A percentile compares a stretch with the other conserved stretches of the same genome.
phyloP scores from a whole-genome alignment of 2,797 vertebrate genomes.

The Strix occidentalis region DNA sequence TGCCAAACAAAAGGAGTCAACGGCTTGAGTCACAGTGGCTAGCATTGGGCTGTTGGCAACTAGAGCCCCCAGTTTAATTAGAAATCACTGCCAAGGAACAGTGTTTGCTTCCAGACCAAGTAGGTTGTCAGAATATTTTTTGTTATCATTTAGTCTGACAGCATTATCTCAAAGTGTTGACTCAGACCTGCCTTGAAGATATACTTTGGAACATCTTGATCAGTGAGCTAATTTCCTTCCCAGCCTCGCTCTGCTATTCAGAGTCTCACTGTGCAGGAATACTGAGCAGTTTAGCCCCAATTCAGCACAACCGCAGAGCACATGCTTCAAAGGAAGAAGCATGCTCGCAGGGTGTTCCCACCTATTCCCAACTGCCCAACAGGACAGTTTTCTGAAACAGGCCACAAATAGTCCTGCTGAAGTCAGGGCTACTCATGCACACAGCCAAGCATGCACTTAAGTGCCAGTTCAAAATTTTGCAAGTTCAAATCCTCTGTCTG shows the following conservation, averaged over 20 bases:
- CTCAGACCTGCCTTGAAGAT: slow-evolving; percentile 15
- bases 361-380: not conserved
- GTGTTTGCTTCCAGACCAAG: not conserved
- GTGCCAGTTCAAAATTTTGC: not conserved
- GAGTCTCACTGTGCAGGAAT: not conserved
- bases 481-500: not conserved
- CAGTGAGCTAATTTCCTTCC: not conserved
- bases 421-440: not conserved
- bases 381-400: not conserved
- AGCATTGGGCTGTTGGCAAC: not conserved
- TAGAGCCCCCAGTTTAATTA: not conserved
- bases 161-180: slow-evolving; percentile 10
- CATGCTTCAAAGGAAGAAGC: not conserved
- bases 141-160: slow-evolving; percentile 6
- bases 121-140: slow-evolving; percentile 8
- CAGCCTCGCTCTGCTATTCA: not conserved
- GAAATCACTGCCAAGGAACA: slow-evolving; percentile 23
- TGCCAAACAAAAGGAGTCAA: not conserved
- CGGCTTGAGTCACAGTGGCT: not conserved
- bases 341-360: not conserved
- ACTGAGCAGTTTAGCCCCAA: not conserved
- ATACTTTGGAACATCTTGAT: slow-evolving; percentile 15
- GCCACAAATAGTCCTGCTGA: not conserved
- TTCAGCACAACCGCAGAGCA: not conserved
- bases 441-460: not conserved